These are phyloP conservation scores for Tipula vernalis DNA, from an alignment of 2,888 invertebrate genomes.

Conservation along the genomic window DNA sequence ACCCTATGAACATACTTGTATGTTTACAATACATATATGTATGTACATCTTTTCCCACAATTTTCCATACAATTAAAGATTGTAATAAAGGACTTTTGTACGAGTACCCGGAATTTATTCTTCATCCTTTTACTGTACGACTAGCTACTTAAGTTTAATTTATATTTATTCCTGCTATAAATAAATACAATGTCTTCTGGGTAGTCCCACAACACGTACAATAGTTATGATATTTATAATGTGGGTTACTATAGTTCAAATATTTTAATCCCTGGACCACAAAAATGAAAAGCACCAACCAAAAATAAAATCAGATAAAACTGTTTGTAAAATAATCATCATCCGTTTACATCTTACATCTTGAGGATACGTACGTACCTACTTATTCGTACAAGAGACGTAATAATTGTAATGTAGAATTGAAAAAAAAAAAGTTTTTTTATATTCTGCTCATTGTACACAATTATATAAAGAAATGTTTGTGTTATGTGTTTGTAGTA, in stretches of 20 bases:
- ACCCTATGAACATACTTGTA: background rate
- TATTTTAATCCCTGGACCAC: background rate
- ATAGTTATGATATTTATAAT: background rate
- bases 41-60: background rate
- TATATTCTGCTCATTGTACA: too few species aligned
- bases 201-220: background rate
- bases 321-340: background rate
- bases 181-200: background rate
- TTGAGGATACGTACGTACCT: background rate
- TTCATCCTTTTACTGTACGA: background rate
- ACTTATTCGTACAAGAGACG: background rate
- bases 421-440: too few species aligned
- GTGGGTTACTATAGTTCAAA: background rate
- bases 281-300: background rate
- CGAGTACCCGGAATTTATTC: background rate
- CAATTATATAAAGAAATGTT: too few species aligned
- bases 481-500: background rate
- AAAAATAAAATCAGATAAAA: background rate
- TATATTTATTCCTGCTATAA: background rate
- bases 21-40: background rate
- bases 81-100: background rate
- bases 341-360: background rate
- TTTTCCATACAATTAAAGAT: background rate
- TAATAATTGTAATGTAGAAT: too few species aligned
- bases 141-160: background rate